These are phyloP conservation scores for Rhynchopsitta pachyrhyncha DNA, from an alignment of 2,113 vertebrate species.

Conservation along the genomic window DNA sequence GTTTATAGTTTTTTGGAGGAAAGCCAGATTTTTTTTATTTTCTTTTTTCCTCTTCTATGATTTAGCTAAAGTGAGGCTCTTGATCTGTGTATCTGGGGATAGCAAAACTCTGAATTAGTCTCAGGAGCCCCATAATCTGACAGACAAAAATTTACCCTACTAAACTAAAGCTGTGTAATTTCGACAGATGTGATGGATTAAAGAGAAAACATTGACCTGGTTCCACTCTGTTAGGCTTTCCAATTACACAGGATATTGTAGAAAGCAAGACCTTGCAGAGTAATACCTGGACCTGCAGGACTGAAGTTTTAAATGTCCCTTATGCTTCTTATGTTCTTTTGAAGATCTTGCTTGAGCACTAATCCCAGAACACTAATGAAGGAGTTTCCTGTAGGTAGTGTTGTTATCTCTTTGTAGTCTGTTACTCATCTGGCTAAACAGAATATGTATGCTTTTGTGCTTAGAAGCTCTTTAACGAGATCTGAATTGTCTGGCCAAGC, in stretches of 20 bases:
- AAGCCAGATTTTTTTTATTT: background rate
- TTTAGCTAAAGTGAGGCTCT: background rate
- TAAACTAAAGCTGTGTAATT: constrained; percentile 53
- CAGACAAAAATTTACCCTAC: constrained; percentile 56
- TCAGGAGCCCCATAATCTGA: background rate
- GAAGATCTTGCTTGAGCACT: background rate
- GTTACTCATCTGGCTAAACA: constrained; percentile 54
- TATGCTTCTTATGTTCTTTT: background rate
- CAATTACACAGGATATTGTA: constrained; percentile 58
- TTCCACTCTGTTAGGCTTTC: constrained; percentile 65
- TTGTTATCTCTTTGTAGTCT: constrained; percentile 16
- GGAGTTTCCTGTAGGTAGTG: background rate
- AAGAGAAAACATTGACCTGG: constrained; percentile 59
- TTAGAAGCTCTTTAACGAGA: constrained; percentile 44
- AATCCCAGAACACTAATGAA: background rate
- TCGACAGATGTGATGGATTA: constrained; percentile 50
- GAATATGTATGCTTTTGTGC: background rate
- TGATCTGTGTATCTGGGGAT: background rate
- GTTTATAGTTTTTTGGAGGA: background rate
- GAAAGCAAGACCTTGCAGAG: constrained; percentile 50
- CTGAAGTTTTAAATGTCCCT: background rate
- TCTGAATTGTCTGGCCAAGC: background rate
- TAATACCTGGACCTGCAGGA: background rate
- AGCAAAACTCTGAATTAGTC: background rate
- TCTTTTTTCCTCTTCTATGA: background rate